phyloP scores from a whole-genome alignment of 2,113 vertebrate species.

The Eptatretus burgeri region DNA sequence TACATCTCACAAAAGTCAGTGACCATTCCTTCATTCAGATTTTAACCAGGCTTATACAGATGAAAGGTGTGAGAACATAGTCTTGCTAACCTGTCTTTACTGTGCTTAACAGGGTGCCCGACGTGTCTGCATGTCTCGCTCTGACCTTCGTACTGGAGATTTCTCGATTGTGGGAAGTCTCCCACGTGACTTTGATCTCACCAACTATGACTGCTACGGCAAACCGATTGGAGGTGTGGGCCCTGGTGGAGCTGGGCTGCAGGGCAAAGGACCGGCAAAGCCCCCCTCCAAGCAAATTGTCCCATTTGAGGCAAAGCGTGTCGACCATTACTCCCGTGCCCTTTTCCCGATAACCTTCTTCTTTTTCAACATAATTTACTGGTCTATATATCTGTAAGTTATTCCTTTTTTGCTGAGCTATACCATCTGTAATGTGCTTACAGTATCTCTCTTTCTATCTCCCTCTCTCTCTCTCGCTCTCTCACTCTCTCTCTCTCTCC shows the following conservation, averaged over 20 bases:
- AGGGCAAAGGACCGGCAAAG: constrained; percentile 26
- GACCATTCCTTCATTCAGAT: too few species aligned
- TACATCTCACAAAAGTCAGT: too few species aligned
- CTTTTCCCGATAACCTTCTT: constrained; percentile 91
- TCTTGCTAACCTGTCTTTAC: too few species aligned
- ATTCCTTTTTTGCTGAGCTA: too few species aligned
- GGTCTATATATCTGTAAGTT: constrained; percentile 66
- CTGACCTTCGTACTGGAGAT: constrained; percentile 78
- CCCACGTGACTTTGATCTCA: constrained; percentile 88
- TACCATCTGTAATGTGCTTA: too few species aligned
- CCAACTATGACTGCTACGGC: constrained; percentile 96
- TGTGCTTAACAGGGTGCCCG: neutral
- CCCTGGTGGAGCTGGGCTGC: constrained; percentile 44
- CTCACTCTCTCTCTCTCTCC: too few species aligned
- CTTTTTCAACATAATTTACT: constrained; percentile 96
- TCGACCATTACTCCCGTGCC: constrained; percentile 73
- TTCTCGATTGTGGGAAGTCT: constrained; percentile 97
- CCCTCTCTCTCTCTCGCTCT: too few species aligned
- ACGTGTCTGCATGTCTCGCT: constrained; percentile 71
- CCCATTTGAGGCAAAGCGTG: constrained; percentile 66
- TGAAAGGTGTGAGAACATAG: too few species aligned
- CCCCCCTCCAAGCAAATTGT: constrained; percentile 77
- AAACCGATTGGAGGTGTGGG: constrained; percentile 57
- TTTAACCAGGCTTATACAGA: too few species aligned
- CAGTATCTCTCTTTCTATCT: too few species aligned